Evolutionary conservation across 2,797 vertebrate genomes (phyloP), one percentile per base, ranked within the genome.

Genomic region (Xenentodon cancila): DNA sequence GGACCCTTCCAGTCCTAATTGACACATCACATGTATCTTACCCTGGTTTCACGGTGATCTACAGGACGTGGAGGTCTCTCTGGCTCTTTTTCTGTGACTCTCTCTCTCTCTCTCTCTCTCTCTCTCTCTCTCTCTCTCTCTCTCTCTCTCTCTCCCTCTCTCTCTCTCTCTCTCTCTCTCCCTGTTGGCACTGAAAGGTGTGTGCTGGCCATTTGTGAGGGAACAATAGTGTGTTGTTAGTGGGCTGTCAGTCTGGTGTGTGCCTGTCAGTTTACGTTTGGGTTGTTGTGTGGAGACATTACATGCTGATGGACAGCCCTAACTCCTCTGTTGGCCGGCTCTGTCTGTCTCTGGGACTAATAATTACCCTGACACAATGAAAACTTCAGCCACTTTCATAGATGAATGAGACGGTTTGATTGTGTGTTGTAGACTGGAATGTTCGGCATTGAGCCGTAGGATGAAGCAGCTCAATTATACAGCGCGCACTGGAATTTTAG

Each of bases 221-320:
- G 80, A 88, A 92, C 88, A 92, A 89, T 87, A 64, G 82, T 46
- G 71, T 85, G 68, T 90, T 89, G 80, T 85, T 84, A 81, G 81
- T 82, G 81, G 62, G 76, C 85, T 89, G 90, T 90, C 89, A 87
- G 72, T 54, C 54, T 54, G 55, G 80, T 87, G 86, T 88, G 86
- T 81, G 87, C 70, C 71, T 84, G 80, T 85, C 87, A 86, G 81
- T 75, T 88, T 69, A 18, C 71, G 82, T 92, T 89, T 90, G 75
- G 81, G 45, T 63, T 62, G 66, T 69, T 84, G 71, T 84, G 79
- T 61, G 53, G 82, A 91, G 87, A 91, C 68, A 80, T 82, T 80
- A 65, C 61, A 21, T 58, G 65, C 80, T 85, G 89, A 92, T 63
- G 79, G 88, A 84, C 86, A 81, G 86, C 71, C 77, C 79, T 85